Base-by-base conservation (phyloP, 2,113 vertebrate genomes). In the Smithornis capensis region DNA sequence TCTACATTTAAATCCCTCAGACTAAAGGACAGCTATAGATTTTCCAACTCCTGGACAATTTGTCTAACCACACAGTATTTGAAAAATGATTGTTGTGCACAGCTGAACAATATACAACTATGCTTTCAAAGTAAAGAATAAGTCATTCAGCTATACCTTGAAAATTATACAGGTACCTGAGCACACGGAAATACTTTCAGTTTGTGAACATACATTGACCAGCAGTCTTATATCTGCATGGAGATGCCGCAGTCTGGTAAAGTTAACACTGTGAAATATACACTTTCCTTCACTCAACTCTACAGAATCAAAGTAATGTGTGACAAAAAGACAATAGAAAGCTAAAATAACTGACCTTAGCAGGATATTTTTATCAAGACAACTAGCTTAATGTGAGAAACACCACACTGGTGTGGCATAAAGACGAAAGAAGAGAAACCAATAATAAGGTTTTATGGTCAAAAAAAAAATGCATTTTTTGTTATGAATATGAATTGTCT, bases 1-100 rank as follows among this genome's bases (percentile, higher is more conserved):
- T 12, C n/a, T 1, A 31, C n/a, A 25, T 67, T 76, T 77, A 10
- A 70, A 0, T 44, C 10, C 19, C 21, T 38, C 2, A 2, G 31
- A 49, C 33, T 45, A 67, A 71, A 85, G 35, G 28, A 74, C 29
- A 47, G 8, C 31, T 70, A 49, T 18, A 64, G 38, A 23, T 59
- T 49, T 69, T 42, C 38, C 33, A 63, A 7, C 23, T 84, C 27
- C 37, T 15, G 8, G 18, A 14, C 19, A 65, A 59, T 70, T 60
- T 65, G 7, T 70, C 35, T 80, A 59, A 59, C 23, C 35, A 59
- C 10, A 15, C 16, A 75, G 27, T 21, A 29, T 19, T 75, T n/a
- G n/a, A n/a, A 80, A 87, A 42, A n/a, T 5, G 23, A 55, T 28
- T 62, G 11, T 15, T 50, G 19, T 37, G 22, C 57, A 37, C 8